Evolutionary conservation across 2,797 vertebrate species (phyloP), one percentile per base, ranked within the genome.

Genomic region (Ceryle rudis): DNA sequence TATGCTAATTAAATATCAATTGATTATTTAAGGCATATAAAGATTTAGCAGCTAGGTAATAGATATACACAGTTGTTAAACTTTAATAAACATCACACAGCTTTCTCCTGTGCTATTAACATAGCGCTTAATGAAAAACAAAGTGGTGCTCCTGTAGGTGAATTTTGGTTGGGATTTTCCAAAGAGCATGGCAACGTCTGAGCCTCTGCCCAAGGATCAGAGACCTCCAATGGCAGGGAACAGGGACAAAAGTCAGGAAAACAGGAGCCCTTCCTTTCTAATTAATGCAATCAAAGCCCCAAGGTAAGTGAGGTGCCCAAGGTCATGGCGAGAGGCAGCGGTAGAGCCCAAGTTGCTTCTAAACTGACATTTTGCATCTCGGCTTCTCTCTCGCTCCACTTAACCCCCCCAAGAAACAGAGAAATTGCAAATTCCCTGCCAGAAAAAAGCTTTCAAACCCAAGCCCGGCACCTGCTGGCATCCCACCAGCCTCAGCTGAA

Each of bases 1-100:
- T 94, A 96, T 96, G 96, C 95, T 98, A 97, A 97, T 98, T 98
- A 97, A 97, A 96, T 97, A 97, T 89, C 96, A 97, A 98, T 97
- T 52, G 73, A 97, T 98, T 98, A 97, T 96, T 97, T 95, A 97
- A 97, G 86, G 77, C 84, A 81, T 94, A 75, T 82, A 95, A 95
- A 97, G 95, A 93, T 89, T 92, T 90, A 96, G 95, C 95, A 96
- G 95, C 92, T 92, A 95, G 90, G 96, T 95, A 95, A 96, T 72
- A 91, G 93, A 96, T 91, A 88, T 1, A 96, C 74, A 72, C 62
- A 90, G 82, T 92, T 93, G 93, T 95, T 96, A 90, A 96, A 96
- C 80, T 97, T 95, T 91, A 89, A 94, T 90, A 97, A 96, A 90
- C 84, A 57, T 79, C 97, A 69, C 75, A 14, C 39, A 16, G 73